Percentiles rank a stretch among this genome's conserved stretches.
Conservation (phyloP, 2,113 vertebrate genomes). For the Ranitomeya variabilis region DNA sequence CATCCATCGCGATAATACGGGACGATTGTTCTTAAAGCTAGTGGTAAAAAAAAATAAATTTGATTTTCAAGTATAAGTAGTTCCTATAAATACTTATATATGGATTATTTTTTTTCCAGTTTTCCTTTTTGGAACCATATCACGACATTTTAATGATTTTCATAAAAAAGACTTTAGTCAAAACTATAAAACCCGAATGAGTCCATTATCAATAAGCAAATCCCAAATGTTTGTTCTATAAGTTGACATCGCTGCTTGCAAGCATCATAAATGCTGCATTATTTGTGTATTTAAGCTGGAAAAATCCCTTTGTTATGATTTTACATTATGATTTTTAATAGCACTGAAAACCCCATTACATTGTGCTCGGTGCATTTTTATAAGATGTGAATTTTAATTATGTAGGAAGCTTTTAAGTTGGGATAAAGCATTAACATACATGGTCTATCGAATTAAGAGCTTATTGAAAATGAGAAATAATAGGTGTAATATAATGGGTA, state of each 20-base stretch:
- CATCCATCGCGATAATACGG: too few relatives aligned
- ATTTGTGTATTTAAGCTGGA: slow-evolving; percentile 1
- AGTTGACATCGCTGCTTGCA: neutral
- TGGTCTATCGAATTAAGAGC: slow-evolving; percentile 40
- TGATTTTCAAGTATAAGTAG: neutral
- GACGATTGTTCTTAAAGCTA: too few relatives aligned
- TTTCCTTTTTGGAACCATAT: neutral
- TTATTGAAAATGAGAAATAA: slow-evolving; percentile 38
- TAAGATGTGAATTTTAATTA: slow-evolving; percentile 24
- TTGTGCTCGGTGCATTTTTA: neutral
- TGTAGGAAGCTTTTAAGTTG: slow-evolving; percentile 35
- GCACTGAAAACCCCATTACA: slow-evolving; percentile 2
- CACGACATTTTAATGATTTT: neutral
- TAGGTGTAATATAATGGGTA: slow-evolving; percentile 39
- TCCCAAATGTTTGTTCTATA: neutral
- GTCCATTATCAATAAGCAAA: neutral
- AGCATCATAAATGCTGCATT: neutral
- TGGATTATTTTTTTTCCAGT: neutral
- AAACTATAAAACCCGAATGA: neutral
- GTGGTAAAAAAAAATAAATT: too few relatives aligned
- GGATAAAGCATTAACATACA: slow-evolving; percentile 28
- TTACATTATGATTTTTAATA: slow-evolving; percentile 12
- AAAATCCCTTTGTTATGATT: neutral
- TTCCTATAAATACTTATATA: neutral
- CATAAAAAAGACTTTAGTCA: neutral